Evolutionary conservation across 2,888 invertebrate genomes (phyloP).

Genomic region (Abrostola triplasia): DNA sequence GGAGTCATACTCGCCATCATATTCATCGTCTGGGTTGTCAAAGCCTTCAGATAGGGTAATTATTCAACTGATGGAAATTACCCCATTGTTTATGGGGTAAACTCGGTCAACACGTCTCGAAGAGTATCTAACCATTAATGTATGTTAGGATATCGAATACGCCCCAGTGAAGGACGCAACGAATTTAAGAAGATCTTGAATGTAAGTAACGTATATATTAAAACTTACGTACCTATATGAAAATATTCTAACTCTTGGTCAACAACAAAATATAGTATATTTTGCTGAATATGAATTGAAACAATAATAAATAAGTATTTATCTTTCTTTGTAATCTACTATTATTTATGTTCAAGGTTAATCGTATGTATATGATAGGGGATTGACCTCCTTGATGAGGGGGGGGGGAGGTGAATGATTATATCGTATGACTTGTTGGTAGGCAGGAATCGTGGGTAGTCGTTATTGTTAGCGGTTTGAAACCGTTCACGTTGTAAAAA

Average conservation of each 20-base stretch:
- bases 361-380: no score
- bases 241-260: neutral
- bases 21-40: conserved; percentile 91
- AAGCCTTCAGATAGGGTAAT: conserved; percentile 83
- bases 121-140: conserved; percentile 41
- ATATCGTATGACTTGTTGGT: no score
- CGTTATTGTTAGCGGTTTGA: no score
- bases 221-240: neutral
- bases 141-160: conserved; percentile 34
- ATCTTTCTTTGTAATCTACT: neutral
- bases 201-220: conserved; percentile 13
- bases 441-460: no score
- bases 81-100: conserved; percentile 24
- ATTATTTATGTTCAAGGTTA: neutral
- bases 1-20: conserved; percentile 90
- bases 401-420: no score
- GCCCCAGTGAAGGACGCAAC: conserved; percentile 38
- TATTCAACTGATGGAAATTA: conserved; percentile 10
- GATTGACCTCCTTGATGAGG: no score
- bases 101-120: conserved; percentile 20
- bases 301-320: neutral
- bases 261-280: neutral
- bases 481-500: no score
- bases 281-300: conserved; percentile 1
- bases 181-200: conserved; percentile 31